Conservation (phyloP, 30 jellyfish, hydroid and myxozoan species). For the Cassiopea andromeda region DNA sequence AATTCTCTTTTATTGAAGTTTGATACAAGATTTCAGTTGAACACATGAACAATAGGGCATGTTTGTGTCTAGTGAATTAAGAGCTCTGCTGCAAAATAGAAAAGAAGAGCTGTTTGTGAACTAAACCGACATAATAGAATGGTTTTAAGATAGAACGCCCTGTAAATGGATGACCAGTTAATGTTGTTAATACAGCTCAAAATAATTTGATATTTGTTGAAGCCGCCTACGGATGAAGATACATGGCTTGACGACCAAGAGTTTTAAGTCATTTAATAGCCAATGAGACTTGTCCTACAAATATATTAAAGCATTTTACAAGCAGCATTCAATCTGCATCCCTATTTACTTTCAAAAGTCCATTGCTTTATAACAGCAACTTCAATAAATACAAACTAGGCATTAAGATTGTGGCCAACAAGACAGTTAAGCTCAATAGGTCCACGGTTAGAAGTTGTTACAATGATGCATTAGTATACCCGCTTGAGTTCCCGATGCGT, state of each 20-base stretch:
- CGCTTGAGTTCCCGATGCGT: too few species aligned
- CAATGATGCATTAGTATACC: too few species aligned
- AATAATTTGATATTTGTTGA: slow-evolving; percentile 4
- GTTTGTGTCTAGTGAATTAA: slow-evolving; percentile 8
- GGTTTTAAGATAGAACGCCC: not conserved
- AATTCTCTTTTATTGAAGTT: not conserved
- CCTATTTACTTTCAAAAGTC: too few species aligned
- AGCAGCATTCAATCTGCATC: too few species aligned
- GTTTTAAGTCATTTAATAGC: too few species aligned
- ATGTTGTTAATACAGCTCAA: not conserved
- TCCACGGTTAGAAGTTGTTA: too few species aligned
- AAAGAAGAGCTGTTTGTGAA: not conserved
- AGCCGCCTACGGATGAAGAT: not conserved
- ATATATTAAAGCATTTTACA: too few species aligned
- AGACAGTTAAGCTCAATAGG: too few species aligned
- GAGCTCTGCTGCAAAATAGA: not conserved
- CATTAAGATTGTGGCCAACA: too few species aligned
- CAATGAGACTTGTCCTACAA: too few species aligned
- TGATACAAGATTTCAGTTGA: not conserved
- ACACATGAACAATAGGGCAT: not conserved
- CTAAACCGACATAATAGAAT: not conserved
- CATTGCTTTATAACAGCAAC: too few species aligned
- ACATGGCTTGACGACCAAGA: not conserved
- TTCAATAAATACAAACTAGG: too few species aligned
- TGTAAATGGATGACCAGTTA: not conserved